Conservation (phyloP, 1,140 invertebrate genomes). For the Eurosta solidaginis region DNA sequence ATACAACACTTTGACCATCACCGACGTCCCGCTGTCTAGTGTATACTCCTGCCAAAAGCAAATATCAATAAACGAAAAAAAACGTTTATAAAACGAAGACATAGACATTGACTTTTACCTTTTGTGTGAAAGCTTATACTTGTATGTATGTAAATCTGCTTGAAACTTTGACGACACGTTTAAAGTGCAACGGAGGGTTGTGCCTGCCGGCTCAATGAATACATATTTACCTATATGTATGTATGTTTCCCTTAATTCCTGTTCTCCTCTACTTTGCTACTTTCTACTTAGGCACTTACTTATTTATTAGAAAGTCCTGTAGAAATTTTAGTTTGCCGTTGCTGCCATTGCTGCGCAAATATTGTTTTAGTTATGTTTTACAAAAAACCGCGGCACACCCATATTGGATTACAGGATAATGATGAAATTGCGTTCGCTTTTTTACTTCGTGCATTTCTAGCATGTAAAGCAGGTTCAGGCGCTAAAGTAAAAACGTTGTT, state of each 20-base stretch:
- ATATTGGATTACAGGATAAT: constrained; percentile 26
- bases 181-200: not conserved
- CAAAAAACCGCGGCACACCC: constrained; percentile 8
- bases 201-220: not conserved
- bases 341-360: constrained; percentile 1
- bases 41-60: too few relatives aligned
- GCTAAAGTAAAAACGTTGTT: constrained; percentile 5
- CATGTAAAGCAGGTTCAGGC: not conserved
- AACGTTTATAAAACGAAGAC: not conserved
- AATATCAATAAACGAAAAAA: not conserved
- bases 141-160: not conserved
- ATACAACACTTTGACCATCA: too few relatives aligned
- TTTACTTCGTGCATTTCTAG: not conserved
- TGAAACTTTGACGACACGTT: not conserved
- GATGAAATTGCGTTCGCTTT: not conserved
- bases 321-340: not conserved
- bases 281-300: not conserved
- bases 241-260: not conserved
- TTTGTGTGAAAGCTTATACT: not conserved
- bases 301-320: not conserved
- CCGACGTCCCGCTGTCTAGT: too few relatives aligned
- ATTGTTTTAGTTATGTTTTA: constrained; percentile 4
- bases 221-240: too few relatives aligned
- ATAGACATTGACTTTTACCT: constrained; percentile 19
- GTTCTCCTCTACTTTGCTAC: not conserved